Conservation (phyloP, 1,140 invertebrate genomes). For the Bombus impatiens region DNA sequence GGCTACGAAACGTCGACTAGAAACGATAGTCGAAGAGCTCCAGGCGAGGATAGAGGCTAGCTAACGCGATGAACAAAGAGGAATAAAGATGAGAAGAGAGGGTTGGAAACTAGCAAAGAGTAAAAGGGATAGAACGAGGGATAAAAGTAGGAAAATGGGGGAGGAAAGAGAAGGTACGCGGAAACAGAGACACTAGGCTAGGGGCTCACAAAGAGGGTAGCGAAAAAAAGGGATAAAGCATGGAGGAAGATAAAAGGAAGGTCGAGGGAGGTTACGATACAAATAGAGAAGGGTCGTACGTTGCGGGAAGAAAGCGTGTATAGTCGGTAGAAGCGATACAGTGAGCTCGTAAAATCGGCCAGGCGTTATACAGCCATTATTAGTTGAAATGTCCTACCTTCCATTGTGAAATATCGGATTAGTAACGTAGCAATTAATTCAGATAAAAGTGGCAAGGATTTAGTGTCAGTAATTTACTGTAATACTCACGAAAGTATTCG, state of each 20-base stretch:
- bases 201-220: slow-evolving; percentile 22
- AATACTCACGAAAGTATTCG: no score
- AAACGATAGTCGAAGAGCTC: slow-evolving; percentile 9
- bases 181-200: slow-evolving; percentile 32
- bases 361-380: neutral
- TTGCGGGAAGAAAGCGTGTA: neutral
- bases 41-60: neutral
- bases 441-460: no score
- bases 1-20: neutral
- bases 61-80: neutral
- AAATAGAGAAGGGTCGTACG: slow-evolving; percentile 42
- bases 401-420: no score
- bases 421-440: neutral
- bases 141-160: slow-evolving; percentile 8
- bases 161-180: neutral
- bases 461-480: no score
- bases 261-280: slow-evolving; percentile 47
- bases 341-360: neutral
- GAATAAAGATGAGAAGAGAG: neutral
- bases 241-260: slow-evolving; percentile 39
- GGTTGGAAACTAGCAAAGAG: neutral
- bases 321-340: neutral
- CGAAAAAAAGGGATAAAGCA: slow-evolving; percentile 25
- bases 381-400: neutral
- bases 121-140: neutral